phyloP scores from a whole-genome alignment of 2,888 invertebrate genomes.

The Herminia tarsipennalis region DNA sequence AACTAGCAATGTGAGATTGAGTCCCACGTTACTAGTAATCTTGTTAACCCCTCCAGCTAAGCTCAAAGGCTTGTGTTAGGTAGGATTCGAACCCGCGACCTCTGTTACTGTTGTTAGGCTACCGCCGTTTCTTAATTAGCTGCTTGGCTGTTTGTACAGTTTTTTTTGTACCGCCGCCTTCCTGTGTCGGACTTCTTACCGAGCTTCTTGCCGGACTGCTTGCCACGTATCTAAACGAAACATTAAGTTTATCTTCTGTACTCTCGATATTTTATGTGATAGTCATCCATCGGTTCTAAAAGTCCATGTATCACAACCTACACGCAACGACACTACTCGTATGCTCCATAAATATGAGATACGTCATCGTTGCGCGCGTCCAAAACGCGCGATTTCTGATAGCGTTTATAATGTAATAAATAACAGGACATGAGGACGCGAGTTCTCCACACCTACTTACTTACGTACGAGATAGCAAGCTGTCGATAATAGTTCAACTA shows the following conservation, averaged over 20 bases:
- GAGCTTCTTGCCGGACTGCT: too few species aligned
- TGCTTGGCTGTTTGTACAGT: too few species aligned
- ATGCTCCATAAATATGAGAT: conserved; percentile 74
- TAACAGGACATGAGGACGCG: conserved; percentile 60
- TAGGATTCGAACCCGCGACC: too few species aligned
- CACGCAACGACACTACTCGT: conserved; percentile 57
- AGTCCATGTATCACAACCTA: conserved; percentile 72
- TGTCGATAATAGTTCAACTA: conserved; percentile 1
- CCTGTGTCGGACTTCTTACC: too few species aligned
- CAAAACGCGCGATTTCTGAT: conserved; percentile 58
- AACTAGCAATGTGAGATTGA: too few species aligned
- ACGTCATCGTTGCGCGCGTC: conserved; percentile 69
- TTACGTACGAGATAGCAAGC: conserved; percentile 41
- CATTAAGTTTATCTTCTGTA: neutral
- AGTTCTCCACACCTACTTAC: conserved; percentile 69
- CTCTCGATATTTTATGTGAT: neutral
- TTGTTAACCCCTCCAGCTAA: too few species aligned
- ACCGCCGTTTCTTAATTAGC: too few species aligned
- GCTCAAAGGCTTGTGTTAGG: too few species aligned
- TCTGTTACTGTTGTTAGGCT: too few species aligned
- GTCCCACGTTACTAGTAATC: too few species aligned
- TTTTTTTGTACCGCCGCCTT: too few species aligned
- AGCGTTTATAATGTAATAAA: conserved; percentile 74
- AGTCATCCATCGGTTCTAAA: conserved; percentile 56
- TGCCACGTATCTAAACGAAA: too few species aligned